Percentiles rank a stretch among this genome's conserved stretches.
phyloP scores from a whole-genome alignment of 2,797 vertebrate genomes.

The Sebastiscus albofasciatus region DNA sequence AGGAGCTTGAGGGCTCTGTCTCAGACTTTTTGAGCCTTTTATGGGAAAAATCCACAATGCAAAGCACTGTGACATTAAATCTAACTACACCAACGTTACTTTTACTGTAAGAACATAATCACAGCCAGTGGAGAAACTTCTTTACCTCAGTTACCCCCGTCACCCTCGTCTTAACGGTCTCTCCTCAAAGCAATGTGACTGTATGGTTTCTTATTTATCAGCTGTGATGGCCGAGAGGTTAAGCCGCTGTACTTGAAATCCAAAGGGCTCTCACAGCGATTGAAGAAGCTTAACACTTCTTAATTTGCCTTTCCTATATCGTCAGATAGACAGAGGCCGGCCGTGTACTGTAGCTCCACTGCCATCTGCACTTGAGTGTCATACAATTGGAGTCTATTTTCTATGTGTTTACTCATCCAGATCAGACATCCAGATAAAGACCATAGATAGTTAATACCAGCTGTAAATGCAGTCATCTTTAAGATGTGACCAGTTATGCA shows the following conservation, averaged over 20 bases:
- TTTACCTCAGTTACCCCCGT: not conserved
- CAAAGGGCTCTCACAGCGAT: constrained; percentile 1
- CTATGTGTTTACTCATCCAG: not conserved
- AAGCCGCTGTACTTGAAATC: constrained; percentile 1
- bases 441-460: not conserved
- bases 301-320: not conserved
- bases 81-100: not conserved
- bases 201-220: not conserved
- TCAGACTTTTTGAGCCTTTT: not conserved
- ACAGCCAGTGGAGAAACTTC: not conserved
- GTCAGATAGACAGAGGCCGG: not conserved
- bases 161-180: not conserved
- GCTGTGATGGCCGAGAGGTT: constrained; percentile 8
- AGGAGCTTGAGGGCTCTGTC: not conserved
- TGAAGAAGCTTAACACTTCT: not conserved
- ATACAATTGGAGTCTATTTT: not conserved
- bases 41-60: not conserved
- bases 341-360: not conserved
- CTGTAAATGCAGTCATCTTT: not conserved
- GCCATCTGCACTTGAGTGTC: not conserved
- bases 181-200: not conserved
- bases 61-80: not conserved
- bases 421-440: not conserved
- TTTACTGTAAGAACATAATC: not conserved
- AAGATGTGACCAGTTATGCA: not conserved